Evolutionary conservation across 2,113 vertebrate genomes (phyloP), one percentile per base, ranked within the genome.

Genomic region (Scomber japonicus): DNA sequence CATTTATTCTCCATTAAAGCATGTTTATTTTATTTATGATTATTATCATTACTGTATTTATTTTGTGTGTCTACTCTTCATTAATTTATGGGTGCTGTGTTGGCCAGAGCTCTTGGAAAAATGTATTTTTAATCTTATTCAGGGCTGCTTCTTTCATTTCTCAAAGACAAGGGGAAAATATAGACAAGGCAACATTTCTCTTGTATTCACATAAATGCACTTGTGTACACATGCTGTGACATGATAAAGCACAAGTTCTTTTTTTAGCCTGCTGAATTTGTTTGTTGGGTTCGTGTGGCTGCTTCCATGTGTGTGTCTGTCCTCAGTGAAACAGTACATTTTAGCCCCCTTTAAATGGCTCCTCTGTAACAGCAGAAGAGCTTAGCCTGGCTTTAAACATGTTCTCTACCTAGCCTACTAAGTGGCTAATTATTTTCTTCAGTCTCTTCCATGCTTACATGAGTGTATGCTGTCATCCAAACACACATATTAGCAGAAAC

Each of bases 361-460:
- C 69, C 54, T 70, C 75, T 74, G 77, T n/a, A 76, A 62, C 49
- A 48, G 75, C 30, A 14, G 63, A 89, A 88, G 66, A 66, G 83
- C 68, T 89, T 85, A 61, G 63, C 68, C 59, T 84, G n/a, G 59
- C 82, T 81, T 87, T 73, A 72, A 78, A 84, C 16, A n/a, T 21
- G 49, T 64, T 31, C 51, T 80, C 24, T 54, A 17, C 17, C 50
- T 30, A 19, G 44, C 90, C 21, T 21, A 81, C 75, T 88, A 51
- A 62, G 59, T 6, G 30, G 30, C 40, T 71, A 24, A 80, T 83
- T 46, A 54, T 80, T 46, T 78, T 55, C 50, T 67, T n/a, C 53
- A 40, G 13, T 11, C 19, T 19, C 31, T 57, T 24, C 13, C 27
- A n/a, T 12, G 5, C 60, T 68, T 35, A 71, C 49, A 50, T 17